Conservation (phyloP, 2,113 vertebrate genomes). For the Cheirogaleus medius region DNA sequence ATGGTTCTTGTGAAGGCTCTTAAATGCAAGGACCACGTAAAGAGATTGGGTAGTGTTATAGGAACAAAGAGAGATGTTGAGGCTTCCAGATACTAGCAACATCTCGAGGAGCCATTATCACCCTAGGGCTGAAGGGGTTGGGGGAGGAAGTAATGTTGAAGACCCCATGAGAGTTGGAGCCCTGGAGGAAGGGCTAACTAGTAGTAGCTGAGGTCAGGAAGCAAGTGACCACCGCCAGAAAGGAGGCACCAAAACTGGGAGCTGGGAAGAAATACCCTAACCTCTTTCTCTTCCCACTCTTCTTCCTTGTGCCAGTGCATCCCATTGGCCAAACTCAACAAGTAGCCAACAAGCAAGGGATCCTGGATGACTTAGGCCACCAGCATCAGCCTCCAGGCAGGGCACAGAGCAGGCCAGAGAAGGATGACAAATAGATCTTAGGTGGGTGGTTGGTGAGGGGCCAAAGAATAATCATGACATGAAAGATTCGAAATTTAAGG, state of each 20-base stretch:
- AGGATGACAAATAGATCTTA: not conserved
- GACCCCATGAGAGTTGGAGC: not conserved
- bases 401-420: not conserved
- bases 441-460: not conserved
- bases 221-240: not conserved
- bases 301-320: not conserved
- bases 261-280: not conserved
- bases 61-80: not conserved
- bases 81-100: not conserved
- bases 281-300: not conserved
- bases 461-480: not conserved
- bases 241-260: not conserved
- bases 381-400: not conserved
- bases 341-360: not conserved
- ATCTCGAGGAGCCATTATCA: not conserved
- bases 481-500: not conserved
- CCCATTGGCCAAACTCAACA: not conserved
- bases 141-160: not conserved
- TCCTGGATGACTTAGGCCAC: not conserved
- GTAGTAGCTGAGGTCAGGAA: not conserved
- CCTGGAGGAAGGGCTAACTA: not conserved
- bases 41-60: not conserved
- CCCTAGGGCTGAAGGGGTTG: not conserved
- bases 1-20: constrained; percentile 53
- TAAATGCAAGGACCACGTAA: not conserved